Percentiles rank a stretch among this genome's conserved stretches.
These are phyloP conservation scores for Rostratula benghalensis DNA, from an alignment of 2,113 vertebrate species.

Conservation along the genomic window DNA sequence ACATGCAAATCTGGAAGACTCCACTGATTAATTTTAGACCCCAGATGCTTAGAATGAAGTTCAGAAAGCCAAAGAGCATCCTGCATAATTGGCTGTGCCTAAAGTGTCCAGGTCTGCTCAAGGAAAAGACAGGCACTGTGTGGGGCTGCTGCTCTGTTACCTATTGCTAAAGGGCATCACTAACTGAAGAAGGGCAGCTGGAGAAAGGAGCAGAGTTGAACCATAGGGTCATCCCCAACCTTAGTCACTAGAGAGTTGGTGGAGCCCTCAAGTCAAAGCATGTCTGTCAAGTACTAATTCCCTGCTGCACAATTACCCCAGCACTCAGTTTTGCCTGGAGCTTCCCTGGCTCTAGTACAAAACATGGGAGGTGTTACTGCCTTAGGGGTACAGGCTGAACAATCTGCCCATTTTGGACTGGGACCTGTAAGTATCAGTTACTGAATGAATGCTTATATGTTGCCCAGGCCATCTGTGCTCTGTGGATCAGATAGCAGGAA, in stretches of 20 bases:
- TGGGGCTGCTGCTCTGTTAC: neutral
- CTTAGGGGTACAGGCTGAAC: neutral
- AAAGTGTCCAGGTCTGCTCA: neutral
- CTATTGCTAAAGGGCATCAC: neutral
- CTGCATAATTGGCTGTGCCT: neutral
- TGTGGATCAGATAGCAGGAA: neutral
- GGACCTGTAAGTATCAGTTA: neutral
- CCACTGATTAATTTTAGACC: neutral
- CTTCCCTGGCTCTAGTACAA: neutral
- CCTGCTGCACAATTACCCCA: neutral
- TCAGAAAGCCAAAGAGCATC: neutral
- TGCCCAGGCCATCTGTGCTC: neutral
- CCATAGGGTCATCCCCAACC: neutral
- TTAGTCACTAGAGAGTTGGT: neutral
- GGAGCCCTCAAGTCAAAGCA: rapidly evolving
- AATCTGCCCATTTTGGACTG: neutral
- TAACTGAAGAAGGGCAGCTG: neutral
- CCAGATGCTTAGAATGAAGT: neutral
- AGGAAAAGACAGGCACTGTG: too few species aligned
- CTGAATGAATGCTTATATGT: neutral
- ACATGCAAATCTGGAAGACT: neutral
- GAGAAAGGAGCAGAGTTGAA: neutral
- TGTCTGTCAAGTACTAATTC: neutral
- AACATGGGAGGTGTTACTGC: neutral
- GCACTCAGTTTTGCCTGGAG: neutral